A percentile compares a stretch with the other conserved stretches of the same genome.
These are phyloP conservation scores for Enteromius treurensis DNA, from an alignment of 2,797 vertebrate genomes.

Conservation along the genomic window DNA sequence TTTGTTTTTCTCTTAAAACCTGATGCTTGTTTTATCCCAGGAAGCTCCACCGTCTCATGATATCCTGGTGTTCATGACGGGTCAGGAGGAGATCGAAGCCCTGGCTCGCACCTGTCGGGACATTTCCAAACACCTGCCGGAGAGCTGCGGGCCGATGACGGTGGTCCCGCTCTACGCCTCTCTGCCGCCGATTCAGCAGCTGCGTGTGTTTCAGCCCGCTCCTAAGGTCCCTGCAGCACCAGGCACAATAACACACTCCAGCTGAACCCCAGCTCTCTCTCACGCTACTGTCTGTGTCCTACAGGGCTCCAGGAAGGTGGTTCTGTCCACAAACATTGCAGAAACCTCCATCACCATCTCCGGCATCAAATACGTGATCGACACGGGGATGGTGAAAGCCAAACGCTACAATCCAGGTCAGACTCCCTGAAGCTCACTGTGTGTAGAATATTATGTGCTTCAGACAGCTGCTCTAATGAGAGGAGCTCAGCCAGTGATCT, in stretches of 20 bases:
- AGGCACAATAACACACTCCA: not conserved
- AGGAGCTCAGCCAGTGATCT: not conserved
- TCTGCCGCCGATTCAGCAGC: constrained; percentile 89
- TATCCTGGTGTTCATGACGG: constrained; percentile 96
- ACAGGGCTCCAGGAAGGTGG: constrained; percentile 93
- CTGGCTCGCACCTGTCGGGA: constrained; percentile 93
- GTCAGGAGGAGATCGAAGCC: constrained; percentile 97
- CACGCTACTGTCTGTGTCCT: not conserved
- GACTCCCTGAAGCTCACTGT: constrained; percentile 34
- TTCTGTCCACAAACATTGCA: constrained; percentile 97
- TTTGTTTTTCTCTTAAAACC: not conserved
- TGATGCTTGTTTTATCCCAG: constrained; percentile 62
- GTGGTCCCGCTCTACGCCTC: constrained; percentile 94
- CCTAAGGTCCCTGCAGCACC: constrained; percentile 79
- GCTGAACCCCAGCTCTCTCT: not conserved
- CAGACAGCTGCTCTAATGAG: too few species aligned
- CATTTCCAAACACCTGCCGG: constrained; percentile 90
- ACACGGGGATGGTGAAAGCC: constrained; percentile 98
- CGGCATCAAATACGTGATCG: constrained; percentile 93
- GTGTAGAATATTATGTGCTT: not conserved
- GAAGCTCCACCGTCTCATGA: constrained; percentile 89
- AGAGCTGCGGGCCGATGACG: constrained; percentile 81
- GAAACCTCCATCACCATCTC: constrained; percentile 97
- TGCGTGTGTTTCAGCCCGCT: constrained; percentile 89
- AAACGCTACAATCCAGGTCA: constrained; percentile 95